Evolutionary conservation across 2,888 invertebrate genomes (phyloP).

Genomic region (Aleiodes alternator): DNA sequence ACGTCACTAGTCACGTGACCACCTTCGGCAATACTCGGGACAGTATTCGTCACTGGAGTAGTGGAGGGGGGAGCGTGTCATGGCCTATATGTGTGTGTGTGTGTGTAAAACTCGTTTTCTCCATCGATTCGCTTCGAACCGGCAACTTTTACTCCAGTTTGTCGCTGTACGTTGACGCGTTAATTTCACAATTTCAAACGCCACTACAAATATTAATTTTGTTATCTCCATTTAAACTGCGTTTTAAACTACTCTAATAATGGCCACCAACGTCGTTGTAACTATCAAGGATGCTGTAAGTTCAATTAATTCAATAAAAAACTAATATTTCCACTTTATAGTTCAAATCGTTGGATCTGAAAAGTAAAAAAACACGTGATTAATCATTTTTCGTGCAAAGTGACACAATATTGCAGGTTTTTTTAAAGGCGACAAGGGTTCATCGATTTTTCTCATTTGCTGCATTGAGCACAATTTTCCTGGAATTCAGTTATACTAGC

Average conservation of each 20-base stretch:
- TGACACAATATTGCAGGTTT: too few species aligned
- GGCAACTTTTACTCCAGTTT: constrained; percentile 25
- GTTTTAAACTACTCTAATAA: not conserved
- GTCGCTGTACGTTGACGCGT: constrained; percentile 3
- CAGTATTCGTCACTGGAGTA: too few species aligned
- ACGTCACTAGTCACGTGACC: too few species aligned
- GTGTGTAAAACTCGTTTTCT: not conserved
- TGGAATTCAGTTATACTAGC: too few species aligned
- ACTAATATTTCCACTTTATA: not conserved
- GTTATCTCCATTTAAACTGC: not conserved
- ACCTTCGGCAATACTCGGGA: not conserved
- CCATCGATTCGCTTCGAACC: constrained; percentile 7
- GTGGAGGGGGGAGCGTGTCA: not conserved
- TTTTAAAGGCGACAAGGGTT: too few species aligned
- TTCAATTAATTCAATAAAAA: not conserved
- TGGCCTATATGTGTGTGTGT: too few species aligned
- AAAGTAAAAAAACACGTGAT: not conserved
- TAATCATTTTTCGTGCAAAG: not conserved
- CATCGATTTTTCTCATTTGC: too few species aligned
- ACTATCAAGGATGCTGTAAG: not conserved
- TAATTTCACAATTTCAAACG: not conserved
- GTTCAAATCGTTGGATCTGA: not conserved
- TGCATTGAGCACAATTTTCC: too few species aligned
- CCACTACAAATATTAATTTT: too few species aligned
- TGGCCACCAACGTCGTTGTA: constrained; percentile 17